phyloP scores from a whole-genome alignment of 2,888 invertebrate genomes.

The Agrilus mali region DNA sequence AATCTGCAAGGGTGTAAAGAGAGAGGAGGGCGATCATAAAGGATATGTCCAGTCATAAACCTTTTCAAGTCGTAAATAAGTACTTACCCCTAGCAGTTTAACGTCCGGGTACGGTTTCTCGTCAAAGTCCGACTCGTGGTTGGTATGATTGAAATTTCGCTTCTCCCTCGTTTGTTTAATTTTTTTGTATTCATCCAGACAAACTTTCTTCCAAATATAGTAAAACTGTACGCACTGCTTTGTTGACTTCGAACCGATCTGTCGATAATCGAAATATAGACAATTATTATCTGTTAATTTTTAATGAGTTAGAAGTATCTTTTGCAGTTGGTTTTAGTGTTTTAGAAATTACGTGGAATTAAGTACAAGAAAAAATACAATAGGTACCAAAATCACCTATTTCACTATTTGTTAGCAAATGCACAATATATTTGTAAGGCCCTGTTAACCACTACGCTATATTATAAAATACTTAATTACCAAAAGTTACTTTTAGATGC shows the following conservation, averaged over 20 bases:
- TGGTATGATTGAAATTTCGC: conserved; percentile 20
- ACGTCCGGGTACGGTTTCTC: conserved; percentile 32
- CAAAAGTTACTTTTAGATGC: too few species aligned
- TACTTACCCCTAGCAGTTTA: conserved; percentile 30
- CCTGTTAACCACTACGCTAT: too few species aligned
- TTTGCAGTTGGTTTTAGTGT: too few species aligned
- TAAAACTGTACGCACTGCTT: conserved; percentile 97
- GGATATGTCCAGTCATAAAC: background rate
- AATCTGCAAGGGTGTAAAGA: conserved; percentile 22
- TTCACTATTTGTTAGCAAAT: too few species aligned
- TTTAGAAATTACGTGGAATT: too few species aligned
- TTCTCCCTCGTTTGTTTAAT: conserved; percentile 28
- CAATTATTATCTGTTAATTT: too few species aligned
- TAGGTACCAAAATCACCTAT: too few species aligned
- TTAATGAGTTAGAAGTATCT: too few species aligned
- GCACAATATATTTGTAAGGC: too few species aligned
- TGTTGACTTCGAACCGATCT: conserved; percentile 73
- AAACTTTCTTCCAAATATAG: conserved; percentile 98
- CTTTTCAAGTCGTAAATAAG: conserved; percentile 1
- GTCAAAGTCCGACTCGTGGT: conserved; percentile 24
- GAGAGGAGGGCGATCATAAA: background rate
- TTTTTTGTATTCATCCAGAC: conserved; percentile 52
- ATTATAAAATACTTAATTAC: too few species aligned
- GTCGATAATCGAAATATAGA: background rate
- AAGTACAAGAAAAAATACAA: too few species aligned